These are phyloP conservation scores for Microplitis deprimator DNA, from an alignment of 2,888 invertebrate species.

Conservation along the genomic window DNA sequence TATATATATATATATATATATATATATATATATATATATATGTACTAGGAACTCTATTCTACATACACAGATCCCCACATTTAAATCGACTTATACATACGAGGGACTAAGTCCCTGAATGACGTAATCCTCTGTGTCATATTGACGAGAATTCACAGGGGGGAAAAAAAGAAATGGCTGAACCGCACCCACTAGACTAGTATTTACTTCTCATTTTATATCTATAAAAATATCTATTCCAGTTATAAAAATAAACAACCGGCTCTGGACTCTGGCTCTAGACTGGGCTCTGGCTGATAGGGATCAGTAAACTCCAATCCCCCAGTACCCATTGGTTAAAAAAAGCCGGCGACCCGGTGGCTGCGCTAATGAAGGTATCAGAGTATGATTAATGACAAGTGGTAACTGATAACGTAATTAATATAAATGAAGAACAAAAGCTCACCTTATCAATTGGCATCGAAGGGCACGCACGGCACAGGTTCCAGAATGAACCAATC, in stretches of 20 bases:
- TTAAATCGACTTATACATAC: slow-evolving; percentile 45
- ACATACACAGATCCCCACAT: background rate
- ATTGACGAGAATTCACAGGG: slow-evolving; percentile 23
- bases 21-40: no score
- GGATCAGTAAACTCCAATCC: no score
- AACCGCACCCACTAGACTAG: slow-evolving; percentile 36
- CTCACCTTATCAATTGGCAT: slow-evolving; percentile 97
- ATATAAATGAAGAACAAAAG: background rate
- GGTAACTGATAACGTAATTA: no score
- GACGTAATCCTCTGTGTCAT: slow-evolving; percentile 32
- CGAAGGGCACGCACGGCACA: slow-evolving; percentile 96
- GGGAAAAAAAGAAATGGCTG: slow-evolving; percentile 39
- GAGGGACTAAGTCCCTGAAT: slow-evolving; percentile 17
- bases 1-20: no score
- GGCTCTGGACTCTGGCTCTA: no score
- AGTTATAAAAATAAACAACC: no score
- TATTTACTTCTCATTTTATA: background rate
- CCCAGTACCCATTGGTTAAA: no score
- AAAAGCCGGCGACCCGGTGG: no score
- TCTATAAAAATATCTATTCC: background rate
- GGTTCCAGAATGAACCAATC: slow-evolving; percentile 98
- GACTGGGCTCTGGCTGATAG: no score
- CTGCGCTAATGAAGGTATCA: no score
- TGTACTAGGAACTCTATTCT: no score
- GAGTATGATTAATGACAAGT: no score